phyloP scores from a whole-genome alignment of 2,797 vertebrate species.

The Phataginus tricuspis region DNA sequence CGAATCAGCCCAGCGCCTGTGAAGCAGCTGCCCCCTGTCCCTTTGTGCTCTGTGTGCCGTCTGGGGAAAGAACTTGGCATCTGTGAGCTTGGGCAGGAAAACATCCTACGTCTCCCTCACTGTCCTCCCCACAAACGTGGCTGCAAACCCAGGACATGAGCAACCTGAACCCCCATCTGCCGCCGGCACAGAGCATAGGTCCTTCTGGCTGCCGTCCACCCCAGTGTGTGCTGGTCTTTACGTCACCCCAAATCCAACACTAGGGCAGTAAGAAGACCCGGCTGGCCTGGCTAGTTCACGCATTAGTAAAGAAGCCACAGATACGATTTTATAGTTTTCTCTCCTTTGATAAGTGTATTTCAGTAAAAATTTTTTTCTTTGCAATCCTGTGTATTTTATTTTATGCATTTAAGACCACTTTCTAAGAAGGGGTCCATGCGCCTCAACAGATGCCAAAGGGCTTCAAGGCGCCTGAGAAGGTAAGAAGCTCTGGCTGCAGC shows the following conservation, averaged over 20 bases:
- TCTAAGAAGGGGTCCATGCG: not conserved
- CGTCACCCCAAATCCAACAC: not conserved
- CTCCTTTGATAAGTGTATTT: not conserved
- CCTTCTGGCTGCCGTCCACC: accelerated
- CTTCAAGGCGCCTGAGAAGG: not conserved
- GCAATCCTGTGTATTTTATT: accelerated
- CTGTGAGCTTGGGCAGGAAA: not conserved
- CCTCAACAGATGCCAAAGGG: not conserved
- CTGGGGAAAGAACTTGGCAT: not conserved
- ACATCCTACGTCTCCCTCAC: not conserved
- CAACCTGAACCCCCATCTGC: accelerated
- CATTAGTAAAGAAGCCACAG: not conserved
- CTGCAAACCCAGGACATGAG: not conserved
- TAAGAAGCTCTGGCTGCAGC: not conserved
- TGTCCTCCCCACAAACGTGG: accelerated
- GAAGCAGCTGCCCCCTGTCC: not conserved
- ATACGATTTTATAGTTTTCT: not conserved
- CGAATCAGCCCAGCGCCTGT: accelerated
- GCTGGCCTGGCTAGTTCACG: accelerated
- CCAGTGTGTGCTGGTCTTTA: accelerated
- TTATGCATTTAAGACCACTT: not conserved
- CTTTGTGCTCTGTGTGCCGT: not conserved
- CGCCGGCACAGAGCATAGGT: accelerated
- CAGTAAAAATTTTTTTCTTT: not conserved
- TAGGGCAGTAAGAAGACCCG: accelerated